Evolutionary conservation across 2,888 invertebrate species (phyloP), one percentile per base, ranked within the genome.

Genomic region (Epiperipatus broadwayi): DNA sequence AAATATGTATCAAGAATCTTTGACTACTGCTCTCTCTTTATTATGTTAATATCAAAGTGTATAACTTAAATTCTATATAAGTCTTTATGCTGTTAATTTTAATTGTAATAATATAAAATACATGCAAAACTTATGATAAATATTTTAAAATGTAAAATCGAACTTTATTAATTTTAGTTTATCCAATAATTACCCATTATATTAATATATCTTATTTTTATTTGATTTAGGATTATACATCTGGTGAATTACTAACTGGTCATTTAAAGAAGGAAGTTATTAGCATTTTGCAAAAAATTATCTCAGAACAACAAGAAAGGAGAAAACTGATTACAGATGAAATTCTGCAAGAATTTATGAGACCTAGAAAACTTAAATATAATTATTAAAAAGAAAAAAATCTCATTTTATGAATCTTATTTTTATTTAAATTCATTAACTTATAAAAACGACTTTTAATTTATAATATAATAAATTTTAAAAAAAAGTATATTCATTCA

Each of bases 211-310:
- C 12, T 19, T 35, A 5, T n/a, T 41, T 37, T 28, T 37, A 42
- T 43, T 39, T 43, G 36, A 54, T 60, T 7, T 52, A 80, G 69
- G 72, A 73, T 43, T 91, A 91, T 55, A 70, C 78, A 34, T 75
- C 73, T 46, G 97, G 97, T 2, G 72, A 74, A 52, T 63, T 99
- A 61, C 60, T 97, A 22, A 93, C 93, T 0, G 95, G 97, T 0
- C 81, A 91, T 58, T 65, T 97, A 41, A 99, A 99, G 60, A 83
- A 83, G 54, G 66, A 83, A 47, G 71, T 93, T 4, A 83, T 93
- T 48, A 76, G 78, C 29, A 63, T 73, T 22, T 53, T 84, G 16
- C 75, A 78, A 22, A 77, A 79, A 2, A 67, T 89, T 43, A 69
- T 95, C 1, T 67, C 69, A 20, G 69, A 71, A 32, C 89, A 93